Conservation (phyloP, 2,888 invertebrate genomes). For the Rhingia rostrata region DNA sequence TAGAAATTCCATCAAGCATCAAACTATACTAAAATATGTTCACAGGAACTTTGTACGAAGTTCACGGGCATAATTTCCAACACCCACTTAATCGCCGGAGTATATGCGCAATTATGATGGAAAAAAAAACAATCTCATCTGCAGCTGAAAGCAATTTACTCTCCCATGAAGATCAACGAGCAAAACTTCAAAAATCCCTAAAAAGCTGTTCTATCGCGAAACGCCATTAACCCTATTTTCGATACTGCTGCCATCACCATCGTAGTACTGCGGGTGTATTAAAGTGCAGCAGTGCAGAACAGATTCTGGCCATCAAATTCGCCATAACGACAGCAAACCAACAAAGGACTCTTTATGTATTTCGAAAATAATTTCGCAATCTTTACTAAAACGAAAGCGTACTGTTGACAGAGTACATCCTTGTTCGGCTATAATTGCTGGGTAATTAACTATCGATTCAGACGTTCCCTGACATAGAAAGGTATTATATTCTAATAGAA, state of each 20-base stretch:
- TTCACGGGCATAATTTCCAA: not conserved
- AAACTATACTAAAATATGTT: not conserved
- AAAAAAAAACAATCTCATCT: not conserved
- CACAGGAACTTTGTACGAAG: not conserved
- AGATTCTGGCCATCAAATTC: not conserved
- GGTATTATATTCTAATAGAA: not conserved
- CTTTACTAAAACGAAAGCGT: not conserved
- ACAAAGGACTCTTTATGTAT: not conserved
- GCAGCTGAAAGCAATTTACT: not conserved
- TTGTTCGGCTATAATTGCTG: conserved; percentile 24
- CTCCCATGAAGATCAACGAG: conserved; percentile 11
- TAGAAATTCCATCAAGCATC: conserved; percentile 4
- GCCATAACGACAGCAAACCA: not conserved
- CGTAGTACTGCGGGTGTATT: not conserved
- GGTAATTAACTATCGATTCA: conserved; percentile 54
- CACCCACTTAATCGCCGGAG: not conserved
- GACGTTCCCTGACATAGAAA: not conserved
- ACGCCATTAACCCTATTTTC: conserved; percentile 1
- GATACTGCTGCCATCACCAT: not conserved
- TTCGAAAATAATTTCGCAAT: conserved; percentile 13
- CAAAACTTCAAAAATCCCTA: not conserved
- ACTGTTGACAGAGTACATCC: conserved; percentile 8
- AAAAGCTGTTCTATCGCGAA: conserved; percentile 2
- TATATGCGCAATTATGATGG: not conserved
- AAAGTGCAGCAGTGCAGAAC: conserved; percentile 22